Evolutionary conservation across 2,888 invertebrate species (phyloP).

Genomic region (Quadroppia sp.): DNA sequence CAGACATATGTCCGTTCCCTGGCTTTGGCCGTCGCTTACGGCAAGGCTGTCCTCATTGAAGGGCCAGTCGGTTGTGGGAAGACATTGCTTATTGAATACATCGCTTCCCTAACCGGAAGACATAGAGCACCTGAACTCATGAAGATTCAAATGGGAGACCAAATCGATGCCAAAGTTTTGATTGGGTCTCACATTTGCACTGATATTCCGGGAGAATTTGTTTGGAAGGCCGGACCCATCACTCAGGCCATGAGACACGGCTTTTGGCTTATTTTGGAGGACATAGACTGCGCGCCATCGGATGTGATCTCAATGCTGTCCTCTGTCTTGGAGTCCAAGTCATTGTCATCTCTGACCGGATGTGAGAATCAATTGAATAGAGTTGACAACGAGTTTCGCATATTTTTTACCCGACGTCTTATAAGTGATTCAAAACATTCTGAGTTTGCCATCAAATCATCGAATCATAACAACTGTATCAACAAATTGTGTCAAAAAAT

Average conservation of each 20-base stretch:
- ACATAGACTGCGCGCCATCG: slow-evolving; percentile 86
- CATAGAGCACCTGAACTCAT: slow-evolving; percentile 59
- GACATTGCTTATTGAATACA: slow-evolving; percentile 78
- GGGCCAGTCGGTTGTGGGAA: slow-evolving; percentile 95
- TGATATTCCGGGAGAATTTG: slow-evolving; percentile 93
- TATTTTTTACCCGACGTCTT: slow-evolving; percentile 44
- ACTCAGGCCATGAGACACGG: slow-evolving; percentile 77
- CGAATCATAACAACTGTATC: slow-evolving; percentile 45
- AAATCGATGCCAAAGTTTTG: slow-evolving; percentile 89
- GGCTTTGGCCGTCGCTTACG: slow-evolving; percentile 53
- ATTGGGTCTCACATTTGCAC: slow-evolving; percentile 91
- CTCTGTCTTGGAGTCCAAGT: slow-evolving; percentile 75
- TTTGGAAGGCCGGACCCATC: slow-evolving; percentile 92
- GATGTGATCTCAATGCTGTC: slow-evolving; percentile 85
- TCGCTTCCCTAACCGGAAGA: slow-evolving; percentile 72
- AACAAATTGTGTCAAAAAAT: slow-evolving; percentile 73
- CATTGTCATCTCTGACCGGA: slow-evolving; percentile 55
- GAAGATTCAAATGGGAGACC: slow-evolving; percentile 91
- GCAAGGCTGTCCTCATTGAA: slow-evolving; percentile 66
- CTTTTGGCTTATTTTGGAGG: slow-evolving; percentile 89
- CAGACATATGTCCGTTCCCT: slow-evolving; percentile 41
- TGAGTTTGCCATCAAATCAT: slow-evolving; percentile 38
- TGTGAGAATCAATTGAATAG: slow-evolving; percentile 35
- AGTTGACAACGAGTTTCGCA: slow-evolving; percentile 41
- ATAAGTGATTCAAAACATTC: slow-evolving; percentile 41